Conservation (phyloP, 92 coral and sea anemone genomes). For the Scolanthus callimorphus region DNA sequence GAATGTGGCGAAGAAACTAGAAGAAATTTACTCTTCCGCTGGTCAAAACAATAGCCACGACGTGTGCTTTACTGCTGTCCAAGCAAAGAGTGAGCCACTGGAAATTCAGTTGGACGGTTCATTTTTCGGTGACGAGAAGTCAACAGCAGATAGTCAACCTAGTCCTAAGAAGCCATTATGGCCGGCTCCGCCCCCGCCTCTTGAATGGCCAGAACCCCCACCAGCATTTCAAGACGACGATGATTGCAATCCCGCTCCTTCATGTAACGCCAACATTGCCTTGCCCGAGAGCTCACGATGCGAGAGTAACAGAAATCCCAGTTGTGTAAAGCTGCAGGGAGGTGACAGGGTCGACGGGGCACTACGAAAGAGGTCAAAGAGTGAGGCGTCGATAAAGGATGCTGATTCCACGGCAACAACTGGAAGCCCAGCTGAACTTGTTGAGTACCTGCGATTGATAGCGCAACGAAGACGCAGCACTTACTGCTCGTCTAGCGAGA, state of each 20-base stretch:
- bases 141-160: too few relatives aligned
- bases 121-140: too few relatives aligned
- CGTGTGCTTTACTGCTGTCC: neutral
- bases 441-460: constrained; percentile 9
- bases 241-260: neutral
- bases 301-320: neutral
- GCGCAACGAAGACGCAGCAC: constrained; percentile 8
- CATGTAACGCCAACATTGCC: neutral
- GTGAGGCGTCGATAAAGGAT: neutral
- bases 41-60: neutral
- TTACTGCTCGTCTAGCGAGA: neutral
- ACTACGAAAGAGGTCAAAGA: neutral
- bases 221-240: neutral
- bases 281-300: neutral
- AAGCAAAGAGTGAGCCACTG: neutral
- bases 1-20: neutral
- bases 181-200: constrained; percentile 44
- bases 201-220: neutral
- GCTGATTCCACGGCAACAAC: neutral
- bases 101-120: neutral
- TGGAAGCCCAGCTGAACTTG: constrained; percentile 9
- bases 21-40: neutral
- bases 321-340: neutral
- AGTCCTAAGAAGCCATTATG: constrained; percentile 6
- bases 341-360: neutral